Evolutionary conservation across 2,797 vertebrate genomes (phyloP), one percentile per base, ranked within the genome.

Genomic region (Acridotheres tristis): DNA sequence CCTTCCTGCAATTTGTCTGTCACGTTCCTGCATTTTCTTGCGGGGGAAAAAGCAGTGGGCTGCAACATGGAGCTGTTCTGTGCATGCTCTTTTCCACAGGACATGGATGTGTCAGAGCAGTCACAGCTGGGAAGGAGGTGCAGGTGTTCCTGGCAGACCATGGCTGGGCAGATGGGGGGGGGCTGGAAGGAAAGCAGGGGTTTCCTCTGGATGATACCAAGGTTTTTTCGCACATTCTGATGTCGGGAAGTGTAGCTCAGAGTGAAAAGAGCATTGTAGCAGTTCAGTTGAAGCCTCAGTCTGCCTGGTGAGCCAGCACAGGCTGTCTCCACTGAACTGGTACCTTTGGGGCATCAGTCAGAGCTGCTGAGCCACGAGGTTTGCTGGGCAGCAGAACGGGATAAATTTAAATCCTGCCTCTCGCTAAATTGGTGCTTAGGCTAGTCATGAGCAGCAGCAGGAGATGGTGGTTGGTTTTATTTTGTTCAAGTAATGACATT

Each of bases 1-100:
- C 69, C 77, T 80, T 47, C n/a, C 51, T 73, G 50, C 20, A 61
- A 7, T 54, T 43, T 34, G 11, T 13, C 74, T 57, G 69, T 73
- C 85, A 13, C 14, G 22, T 47, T 75, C 38, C 51, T 53, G 51
- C 38, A 1, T 93, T 45, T 74, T 51, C 54, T 38, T 48, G 47
- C 22, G 36, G 36, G 29, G 71, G 74, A 83, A 55, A n/a, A 61
- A 85, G 38, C 16, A 0, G 1, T 3, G 47, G 38, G n/a, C 67
- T 51, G 54, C 43, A 29, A 0, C 19, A 9, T 13, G 0, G 1
- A 1, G 5, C 26, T 79, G 57, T 47, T 84, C 48, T 50, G 51
- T 72, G 62, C 55, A 1, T 1, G 3, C 43, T 40, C 29, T 42
- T 80, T 40, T 27, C 40, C 63, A 58, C 50, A 17, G n/a, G 34